Percentiles rank a stretch among this genome's conserved stretches.
Conservation (phyloP, 2,113 vertebrate species). For the Scomber colias region DNA sequence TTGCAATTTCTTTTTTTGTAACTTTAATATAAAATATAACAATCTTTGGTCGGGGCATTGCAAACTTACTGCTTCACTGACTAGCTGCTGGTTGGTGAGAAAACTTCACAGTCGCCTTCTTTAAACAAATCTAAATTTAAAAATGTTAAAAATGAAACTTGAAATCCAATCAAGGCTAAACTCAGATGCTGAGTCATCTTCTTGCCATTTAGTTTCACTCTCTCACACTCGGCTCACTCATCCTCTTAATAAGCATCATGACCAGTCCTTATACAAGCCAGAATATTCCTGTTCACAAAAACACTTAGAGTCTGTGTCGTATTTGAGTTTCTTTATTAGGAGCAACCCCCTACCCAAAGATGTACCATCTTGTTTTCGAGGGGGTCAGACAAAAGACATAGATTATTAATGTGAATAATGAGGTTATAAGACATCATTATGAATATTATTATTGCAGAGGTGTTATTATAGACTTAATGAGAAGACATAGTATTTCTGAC, state of each 20-base stretch:
- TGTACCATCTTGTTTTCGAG: too few relatives aligned
- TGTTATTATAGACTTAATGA: too few relatives aligned
- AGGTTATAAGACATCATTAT: too few relatives aligned
- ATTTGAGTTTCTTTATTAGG: too few relatives aligned
- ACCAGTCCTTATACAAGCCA: conserved; percentile 18
- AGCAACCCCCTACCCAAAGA: too few relatives aligned
- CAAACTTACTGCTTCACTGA: neutral
- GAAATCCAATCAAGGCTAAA: conserved; percentile 13
- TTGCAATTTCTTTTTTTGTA: too few relatives aligned
- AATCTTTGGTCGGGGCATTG: too few relatives aligned
- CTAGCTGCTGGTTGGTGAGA: neutral
- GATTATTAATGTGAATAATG: too few relatives aligned
- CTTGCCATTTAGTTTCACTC: conserved; percentile 33
- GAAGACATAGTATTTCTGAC: too few relatives aligned
- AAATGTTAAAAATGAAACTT: neutral
- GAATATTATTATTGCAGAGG: too few relatives aligned
- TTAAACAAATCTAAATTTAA: neutral
- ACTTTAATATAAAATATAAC: too few relatives aligned
- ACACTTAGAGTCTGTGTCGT: neutral
- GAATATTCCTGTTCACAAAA: neutral
- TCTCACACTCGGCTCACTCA: conserved; percentile 2
- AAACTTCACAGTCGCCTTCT: neutral
- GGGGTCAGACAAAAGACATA: too few relatives aligned
- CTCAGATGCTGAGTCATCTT: conserved; percentile 32
- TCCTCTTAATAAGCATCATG: conserved; percentile 27